These are phyloP conservation scores for Drosophila atroscutellata DNA, from an alignment of 2,888 invertebrate species.

Conservation along the genomic window DNA sequence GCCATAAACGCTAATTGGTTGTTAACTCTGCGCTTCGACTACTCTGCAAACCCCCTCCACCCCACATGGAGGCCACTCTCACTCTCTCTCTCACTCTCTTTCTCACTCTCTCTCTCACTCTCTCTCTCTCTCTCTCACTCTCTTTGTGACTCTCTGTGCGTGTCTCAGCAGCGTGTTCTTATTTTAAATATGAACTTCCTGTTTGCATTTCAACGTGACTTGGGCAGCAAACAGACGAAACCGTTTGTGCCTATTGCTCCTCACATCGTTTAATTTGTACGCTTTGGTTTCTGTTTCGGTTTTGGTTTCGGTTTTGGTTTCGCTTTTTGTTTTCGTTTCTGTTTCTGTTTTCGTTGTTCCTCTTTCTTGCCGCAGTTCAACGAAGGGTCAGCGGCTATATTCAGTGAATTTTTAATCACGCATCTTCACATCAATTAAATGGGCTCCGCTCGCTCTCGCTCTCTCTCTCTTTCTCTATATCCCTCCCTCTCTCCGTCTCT, in stretches of 20 bases:
- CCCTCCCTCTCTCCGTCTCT: accelerated
- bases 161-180: conserved; percentile 43
- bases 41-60: neutral
- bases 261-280: conserved; percentile 1
- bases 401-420: conserved; percentile 65
- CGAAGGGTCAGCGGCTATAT: conserved; percentile 32
- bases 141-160: conserved; percentile 19
- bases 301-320: neutral
- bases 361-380: conserved; percentile 16
- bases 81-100: neutral
- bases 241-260: conserved; percentile 31
- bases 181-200: conserved; percentile 74
- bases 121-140: conserved; percentile 1
- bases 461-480: neutral
- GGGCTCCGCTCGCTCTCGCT: conserved; percentile 20
- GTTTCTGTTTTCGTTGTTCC: conserved; percentile 1
- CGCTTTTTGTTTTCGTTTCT: neutral
- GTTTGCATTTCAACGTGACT: conserved; percentile 56
- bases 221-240: conserved; percentile 42
- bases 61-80: neutral
- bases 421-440: conserved; percentile 60
- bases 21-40: conserved; percentile 28
- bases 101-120: conserved; percentile 4
- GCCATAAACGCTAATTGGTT: conserved; percentile 66
- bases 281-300: conserved; percentile 7